Base-by-base conservation (phyloP, 2,888 invertebrate species). In the Onthophagus sagittarius region DNA sequence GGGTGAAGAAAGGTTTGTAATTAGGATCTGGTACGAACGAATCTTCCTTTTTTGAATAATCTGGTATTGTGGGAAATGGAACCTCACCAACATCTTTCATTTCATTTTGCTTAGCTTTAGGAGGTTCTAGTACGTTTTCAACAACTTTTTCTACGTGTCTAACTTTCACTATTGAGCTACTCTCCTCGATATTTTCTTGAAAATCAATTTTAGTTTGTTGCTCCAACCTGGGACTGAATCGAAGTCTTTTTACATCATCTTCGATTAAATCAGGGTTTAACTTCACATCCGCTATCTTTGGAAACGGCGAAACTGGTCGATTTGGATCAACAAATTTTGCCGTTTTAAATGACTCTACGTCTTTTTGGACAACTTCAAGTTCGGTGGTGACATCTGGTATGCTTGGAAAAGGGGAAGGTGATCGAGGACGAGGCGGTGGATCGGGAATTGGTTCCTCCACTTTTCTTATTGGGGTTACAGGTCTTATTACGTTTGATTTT, bases 191-290 rank as follows among this genome's bases (percentile, higher is more conserved):
- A 63, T 71, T 69, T 64, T 71, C 15, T 0, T 31, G 7, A 13
- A 39, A 33, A 63, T 62, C 64, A 14, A 53, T 32, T 23, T 67
- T 14, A n/a, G 13, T 70, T 13, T 70, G 13, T 72, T n/a, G 73
- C 72, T 67, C 71, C 71, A 23, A 32, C 11, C 15, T 70, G 0
- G 84, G 83, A 75, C 80, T 82, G 0, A 79, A 81, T 73, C 83
- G 77, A 6, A 84, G 74, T 2, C 73, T 72, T 0, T 81, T 81
- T 15, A 84, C 76, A 76, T 84, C 83, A 72, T 79, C 75, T 74
- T 83, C 83, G 1, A 84, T 73, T 0, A 84, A 74, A 74, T 84
- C 83, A 6, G 84, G 83, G 72, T 83, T 83, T 72, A 82, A 72
- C 6, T 76, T 80, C 32, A 84, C 74, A 77, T 85, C 82, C 3